Percentiles rank a stretch among this genome's conserved stretches.
Conservation (phyloP, 1,140 invertebrate genomes). For the Hydropsyche tenuis region DNA sequence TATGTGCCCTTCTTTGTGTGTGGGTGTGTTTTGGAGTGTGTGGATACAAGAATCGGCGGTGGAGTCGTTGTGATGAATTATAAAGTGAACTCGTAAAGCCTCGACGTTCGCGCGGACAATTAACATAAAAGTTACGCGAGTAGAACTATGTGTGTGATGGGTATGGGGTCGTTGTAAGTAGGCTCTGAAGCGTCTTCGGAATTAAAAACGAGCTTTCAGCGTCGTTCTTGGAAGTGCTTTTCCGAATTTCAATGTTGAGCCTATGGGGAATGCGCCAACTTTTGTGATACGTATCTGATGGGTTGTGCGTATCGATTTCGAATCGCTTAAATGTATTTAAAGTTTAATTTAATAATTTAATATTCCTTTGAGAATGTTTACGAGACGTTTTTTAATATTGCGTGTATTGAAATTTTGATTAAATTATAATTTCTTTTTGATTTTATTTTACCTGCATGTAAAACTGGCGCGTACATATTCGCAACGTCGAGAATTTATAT, state of each 20-base stretch:
- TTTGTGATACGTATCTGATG: not conserved
- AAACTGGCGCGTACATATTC: not conserved
- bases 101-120: conserved; percentile 29
- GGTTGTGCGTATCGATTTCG: not conserved
- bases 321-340: too few relatives aligned
- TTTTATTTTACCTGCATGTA: not conserved
- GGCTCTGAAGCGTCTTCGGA: conserved; percentile 14
- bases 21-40: too few relatives aligned
- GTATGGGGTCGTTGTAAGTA: conserved; percentile 6
- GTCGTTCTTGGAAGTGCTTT: not conserved
- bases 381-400: not conserved
- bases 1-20: too few relatives aligned
- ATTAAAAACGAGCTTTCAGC: conserved; percentile 28
- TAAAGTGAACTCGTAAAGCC: conserved; percentile 39
- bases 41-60: too few relatives aligned
- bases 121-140: conserved; percentile 48
- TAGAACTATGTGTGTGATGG: conserved; percentile 38
- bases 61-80: conserved; percentile 48
- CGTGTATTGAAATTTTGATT: not conserved
- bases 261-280: not conserved
- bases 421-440: too few relatives aligned
- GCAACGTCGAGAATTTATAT: conserved; percentile 16
- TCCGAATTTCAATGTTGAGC: conserved; percentile 10
- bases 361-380: too few relatives aligned
- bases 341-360: too few relatives aligned